A percentile compares a stretch with the other conserved stretches of the same genome.
These are phyloP conservation scores for Luehdorfia chinensis DNA, from an alignment of 1,140 invertebrate genomes.

Conservation along the genomic window DNA sequence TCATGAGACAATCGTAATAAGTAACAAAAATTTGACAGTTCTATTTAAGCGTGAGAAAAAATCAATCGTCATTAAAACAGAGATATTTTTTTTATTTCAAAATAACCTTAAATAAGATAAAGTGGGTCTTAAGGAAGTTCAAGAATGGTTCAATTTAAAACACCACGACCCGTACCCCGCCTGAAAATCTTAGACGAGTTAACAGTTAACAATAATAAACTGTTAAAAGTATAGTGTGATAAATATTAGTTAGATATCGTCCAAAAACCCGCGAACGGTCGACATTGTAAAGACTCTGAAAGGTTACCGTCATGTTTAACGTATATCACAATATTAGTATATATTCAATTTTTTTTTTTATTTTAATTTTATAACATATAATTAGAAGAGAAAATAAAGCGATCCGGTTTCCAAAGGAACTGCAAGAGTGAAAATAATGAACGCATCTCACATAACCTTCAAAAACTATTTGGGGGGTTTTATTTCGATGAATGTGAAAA, in stretches of 20 bases:
- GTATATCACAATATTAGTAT: slow-evolving; percentile 64
- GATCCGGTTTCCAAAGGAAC: background rate
- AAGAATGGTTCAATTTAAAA: no score
- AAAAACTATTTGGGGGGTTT: no score
- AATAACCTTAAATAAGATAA: background rate
- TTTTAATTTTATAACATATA: no score
- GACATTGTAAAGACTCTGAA: slow-evolving; percentile 68
- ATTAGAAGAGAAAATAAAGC: slow-evolving; percentile 9
- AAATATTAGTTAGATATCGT: slow-evolving; percentile 60
- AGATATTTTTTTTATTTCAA: background rate
- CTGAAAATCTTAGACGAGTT: slow-evolving; percentile 39
- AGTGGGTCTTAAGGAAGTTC: background rate
- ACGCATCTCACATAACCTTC: no score
- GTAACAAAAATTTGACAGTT: background rate
- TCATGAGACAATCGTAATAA: background rate
- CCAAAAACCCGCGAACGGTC: slow-evolving; percentile 57
- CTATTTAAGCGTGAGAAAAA: background rate
- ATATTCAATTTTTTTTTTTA: slow-evolving; percentile 14
- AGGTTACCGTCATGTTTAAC: slow-evolving; percentile 49
- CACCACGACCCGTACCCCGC: background rate
- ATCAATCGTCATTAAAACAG: background rate
- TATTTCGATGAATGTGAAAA: no score
- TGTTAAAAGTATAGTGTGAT: slow-evolving; percentile 62
- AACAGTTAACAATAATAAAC: slow-evolving; percentile 74
- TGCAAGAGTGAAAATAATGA: background rate